These are phyloP conservation scores for Drosophila mayri DNA, from an alignment of 1,140 invertebrate genomes.

Conservation along the genomic window DNA sequence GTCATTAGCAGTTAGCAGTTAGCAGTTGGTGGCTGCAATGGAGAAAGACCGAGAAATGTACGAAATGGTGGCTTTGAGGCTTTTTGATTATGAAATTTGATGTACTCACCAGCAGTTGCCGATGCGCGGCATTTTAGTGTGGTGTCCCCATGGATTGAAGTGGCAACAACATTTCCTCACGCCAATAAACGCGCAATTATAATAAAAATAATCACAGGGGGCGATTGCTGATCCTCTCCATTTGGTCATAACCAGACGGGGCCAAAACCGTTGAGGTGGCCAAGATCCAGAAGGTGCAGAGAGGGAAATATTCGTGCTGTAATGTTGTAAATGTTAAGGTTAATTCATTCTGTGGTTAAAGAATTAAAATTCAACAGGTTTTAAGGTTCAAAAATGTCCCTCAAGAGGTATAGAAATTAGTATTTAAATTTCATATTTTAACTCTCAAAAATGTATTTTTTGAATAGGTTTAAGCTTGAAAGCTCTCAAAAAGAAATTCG, in stretches of 20 bases:
- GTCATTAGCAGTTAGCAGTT: conserved; percentile 65
- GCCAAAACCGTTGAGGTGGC: conserved; percentile 53
- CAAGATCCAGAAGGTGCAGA: conserved; percentile 11
- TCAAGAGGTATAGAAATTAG: no score
- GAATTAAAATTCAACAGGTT: no score
- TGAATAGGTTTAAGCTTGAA: neutral
- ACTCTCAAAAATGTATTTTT: neutral
- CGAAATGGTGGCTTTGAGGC: conserved; percentile 27
- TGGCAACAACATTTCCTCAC: conserved; percentile 70
- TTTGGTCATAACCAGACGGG: conserved; percentile 67
- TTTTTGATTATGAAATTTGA: conserved; percentile 71
- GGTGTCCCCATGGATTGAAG: conserved; percentile 40
- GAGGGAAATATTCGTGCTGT: neutral
- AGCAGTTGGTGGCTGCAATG: conserved; percentile 27
- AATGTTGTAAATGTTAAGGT: neutral
- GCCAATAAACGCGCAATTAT: conserved; percentile 81
- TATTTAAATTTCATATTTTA: neutral
- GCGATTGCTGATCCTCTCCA: conserved; percentile 49
- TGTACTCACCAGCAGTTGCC: conserved; percentile 38
- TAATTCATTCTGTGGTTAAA: no score
- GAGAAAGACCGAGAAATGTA: conserved; percentile 37
- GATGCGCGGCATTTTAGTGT: conserved; percentile 3
- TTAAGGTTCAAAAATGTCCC: no score
- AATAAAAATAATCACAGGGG: conserved; percentile 79
- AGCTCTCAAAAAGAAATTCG: neutral